These are phyloP conservation scores for Druon quercuslanigerum DNA, from an alignment of 1,140 invertebrate genomes.

Conservation along the genomic window DNA sequence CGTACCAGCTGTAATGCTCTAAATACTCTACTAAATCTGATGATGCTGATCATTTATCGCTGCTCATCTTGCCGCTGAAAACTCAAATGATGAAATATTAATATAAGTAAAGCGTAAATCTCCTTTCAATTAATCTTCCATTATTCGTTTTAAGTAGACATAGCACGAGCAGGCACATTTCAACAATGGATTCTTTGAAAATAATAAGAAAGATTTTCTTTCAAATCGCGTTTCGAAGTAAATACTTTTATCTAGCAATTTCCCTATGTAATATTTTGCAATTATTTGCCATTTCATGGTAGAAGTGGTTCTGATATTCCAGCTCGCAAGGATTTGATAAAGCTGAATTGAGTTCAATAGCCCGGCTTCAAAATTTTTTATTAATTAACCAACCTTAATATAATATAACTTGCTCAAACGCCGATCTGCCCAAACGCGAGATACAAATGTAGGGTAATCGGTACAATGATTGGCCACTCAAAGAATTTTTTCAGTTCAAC, in stretches of 20 bases:
- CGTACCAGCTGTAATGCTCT: background rate
- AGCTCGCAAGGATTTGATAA: background rate
- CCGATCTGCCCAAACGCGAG: background rate
- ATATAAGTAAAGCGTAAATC: background rate
- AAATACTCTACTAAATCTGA: slow-evolving; percentile 21
- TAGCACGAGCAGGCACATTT: background rate
- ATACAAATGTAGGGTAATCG: background rate
- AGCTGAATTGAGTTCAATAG: slow-evolving; percentile 35
- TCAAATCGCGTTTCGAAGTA: background rate
- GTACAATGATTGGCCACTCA: too few species aligned
- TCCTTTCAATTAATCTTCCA: too few species aligned
- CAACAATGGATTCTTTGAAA: background rate
- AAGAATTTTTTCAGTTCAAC: too few species aligned
- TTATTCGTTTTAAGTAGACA: background rate
- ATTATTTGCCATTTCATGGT: background rate
- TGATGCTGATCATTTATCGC: slow-evolving; percentile 10
- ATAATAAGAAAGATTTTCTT: background rate
- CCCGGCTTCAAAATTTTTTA: slow-evolving; percentile 36
- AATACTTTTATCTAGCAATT: background rate
- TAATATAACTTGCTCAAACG: too few species aligned
- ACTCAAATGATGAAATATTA: background rate
- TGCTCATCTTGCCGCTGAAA: background rate
- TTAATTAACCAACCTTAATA: slow-evolving; percentile 45
- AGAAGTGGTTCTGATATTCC: background rate
- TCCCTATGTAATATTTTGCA: background rate